Conservation (phyloP, 2,797 vertebrate species). For the Enteromius thamalakanensis region DNA sequence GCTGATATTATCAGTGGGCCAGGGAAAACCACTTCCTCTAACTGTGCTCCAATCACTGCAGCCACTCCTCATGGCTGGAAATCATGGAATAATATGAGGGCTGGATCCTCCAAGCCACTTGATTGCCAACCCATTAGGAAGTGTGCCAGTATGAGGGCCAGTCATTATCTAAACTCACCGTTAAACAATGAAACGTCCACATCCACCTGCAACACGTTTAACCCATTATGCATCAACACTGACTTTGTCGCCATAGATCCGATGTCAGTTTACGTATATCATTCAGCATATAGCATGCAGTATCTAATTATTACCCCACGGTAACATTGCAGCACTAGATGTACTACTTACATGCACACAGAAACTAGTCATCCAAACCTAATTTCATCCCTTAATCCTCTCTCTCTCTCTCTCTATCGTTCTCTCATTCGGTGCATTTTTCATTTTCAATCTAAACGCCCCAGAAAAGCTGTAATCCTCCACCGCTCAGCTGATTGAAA, state of each 20-base stretch:
- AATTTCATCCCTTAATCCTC: constrained; percentile 35
- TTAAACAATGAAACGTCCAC: constrained; percentile 9
- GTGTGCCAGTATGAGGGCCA: constrained; percentile 13
- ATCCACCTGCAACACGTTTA: constrained; percentile 34
- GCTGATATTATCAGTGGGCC: constrained; percentile 47
- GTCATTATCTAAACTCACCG: constrained; percentile 15
- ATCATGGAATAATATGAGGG: constrained; percentile 28
- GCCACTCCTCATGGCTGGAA: constrained; percentile 36
- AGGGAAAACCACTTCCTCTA: constrained; percentile 54
- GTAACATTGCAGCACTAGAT: background rate
- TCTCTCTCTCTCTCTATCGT: constrained; percentile 29
- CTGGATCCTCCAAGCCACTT: constrained; percentile 23
- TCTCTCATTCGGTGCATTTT: constrained; percentile 35
- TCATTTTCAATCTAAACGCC: constrained; percentile 49
- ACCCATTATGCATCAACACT: background rate
- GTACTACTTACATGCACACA: background rate
- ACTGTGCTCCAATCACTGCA: constrained; percentile 27
- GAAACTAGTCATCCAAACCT: constrained; percentile 20
- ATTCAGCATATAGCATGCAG: background rate
- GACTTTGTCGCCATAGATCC: background rate
- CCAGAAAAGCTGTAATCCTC: constrained; percentile 46
- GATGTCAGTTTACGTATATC: background rate
- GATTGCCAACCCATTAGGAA: constrained; percentile 44
- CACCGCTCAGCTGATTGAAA: constrained; percentile 57
- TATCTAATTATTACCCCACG: background rate